Conservation (phyloP, 1,140 invertebrate species). For the Trichoplusia ni region DNA sequence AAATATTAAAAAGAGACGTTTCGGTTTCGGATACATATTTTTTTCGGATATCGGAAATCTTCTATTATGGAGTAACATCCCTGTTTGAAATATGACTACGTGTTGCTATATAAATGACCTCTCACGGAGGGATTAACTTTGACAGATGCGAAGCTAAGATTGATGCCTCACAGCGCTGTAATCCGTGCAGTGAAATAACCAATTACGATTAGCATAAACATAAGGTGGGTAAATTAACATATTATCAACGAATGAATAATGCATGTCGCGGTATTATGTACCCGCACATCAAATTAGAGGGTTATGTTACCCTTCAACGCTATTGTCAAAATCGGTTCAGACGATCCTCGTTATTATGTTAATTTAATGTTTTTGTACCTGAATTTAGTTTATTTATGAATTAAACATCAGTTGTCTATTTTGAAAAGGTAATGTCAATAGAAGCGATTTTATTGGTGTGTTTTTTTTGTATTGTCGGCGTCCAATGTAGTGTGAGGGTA, state of each 20-base stretch:
- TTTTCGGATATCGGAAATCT: no score
- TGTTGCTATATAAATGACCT: slow-evolving; percentile 34
- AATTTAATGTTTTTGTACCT: slow-evolving; percentile 52
- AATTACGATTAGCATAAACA: slow-evolving; percentile 80
- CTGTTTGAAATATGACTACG: slow-evolving; percentile 32
- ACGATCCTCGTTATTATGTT: slow-evolving; percentile 53
- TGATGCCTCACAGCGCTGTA: slow-evolving; percentile 52
- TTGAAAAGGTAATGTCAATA: slow-evolving; percentile 28
- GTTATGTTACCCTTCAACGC: slow-evolving; percentile 46
- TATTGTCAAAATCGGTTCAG: slow-evolving; percentile 37
- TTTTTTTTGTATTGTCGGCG: slow-evolving; percentile 38
- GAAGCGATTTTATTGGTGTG: slow-evolving; percentile 19
- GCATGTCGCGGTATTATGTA: slow-evolving; percentile 59
- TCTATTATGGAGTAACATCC: no score
- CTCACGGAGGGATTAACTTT: slow-evolving; percentile 42
- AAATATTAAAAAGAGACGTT: no score
- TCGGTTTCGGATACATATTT: no score
- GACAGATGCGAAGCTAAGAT: slow-evolving; percentile 61
- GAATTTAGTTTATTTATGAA: slow-evolving; percentile 38
- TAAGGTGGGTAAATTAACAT: slow-evolving; percentile 78
- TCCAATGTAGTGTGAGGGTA: slow-evolving; percentile 48
- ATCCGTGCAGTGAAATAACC: slow-evolving; percentile 74
- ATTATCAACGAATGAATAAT: slow-evolving; percentile 73
- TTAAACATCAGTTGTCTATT: slow-evolving; percentile 21
- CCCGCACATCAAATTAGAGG: slow-evolving; percentile 62